These are phyloP conservation scores for Prosopocoilus inquinatus DNA, from an alignment of 2,888 invertebrate species.

Conservation along the genomic window DNA sequence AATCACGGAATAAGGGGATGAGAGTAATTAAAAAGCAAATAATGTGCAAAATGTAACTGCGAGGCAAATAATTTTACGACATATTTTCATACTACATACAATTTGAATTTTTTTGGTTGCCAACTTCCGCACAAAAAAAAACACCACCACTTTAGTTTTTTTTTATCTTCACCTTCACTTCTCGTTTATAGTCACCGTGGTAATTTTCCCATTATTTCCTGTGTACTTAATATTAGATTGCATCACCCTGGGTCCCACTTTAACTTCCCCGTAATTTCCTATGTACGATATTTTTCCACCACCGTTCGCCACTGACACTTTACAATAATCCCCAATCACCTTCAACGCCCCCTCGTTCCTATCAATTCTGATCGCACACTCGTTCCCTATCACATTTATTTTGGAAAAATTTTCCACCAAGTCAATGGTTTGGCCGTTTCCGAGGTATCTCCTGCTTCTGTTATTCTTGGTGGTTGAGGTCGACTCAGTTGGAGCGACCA, in stretches of 20 bases:
- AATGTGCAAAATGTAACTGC: no score
- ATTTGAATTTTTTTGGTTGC: no score
- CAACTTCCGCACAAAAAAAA: no score
- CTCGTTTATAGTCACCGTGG: background rate
- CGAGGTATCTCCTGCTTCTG: conserved; percentile 21
- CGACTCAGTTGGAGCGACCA: conserved; percentile 11
- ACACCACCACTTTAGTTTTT: no score
- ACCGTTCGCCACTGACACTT: conserved; percentile 21
- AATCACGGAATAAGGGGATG: no score
- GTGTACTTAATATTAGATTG: conserved; percentile 18
- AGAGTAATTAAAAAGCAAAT: no score
- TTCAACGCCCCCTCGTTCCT: conserved; percentile 26
- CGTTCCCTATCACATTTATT: conserved; percentile 25
- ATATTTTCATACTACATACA: no score
- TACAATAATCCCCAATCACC: conserved; percentile 27
- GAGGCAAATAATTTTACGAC: no score
- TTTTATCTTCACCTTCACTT: background rate
- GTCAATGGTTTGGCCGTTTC: conserved; percentile 20
- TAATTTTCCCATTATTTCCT: conserved; percentile 24
- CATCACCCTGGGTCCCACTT: conserved; percentile 20
- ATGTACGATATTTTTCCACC: conserved; percentile 25
- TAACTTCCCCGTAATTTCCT: conserved; percentile 27
- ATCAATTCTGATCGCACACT: conserved; percentile 23
- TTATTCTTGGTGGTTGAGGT: conserved; percentile 8
- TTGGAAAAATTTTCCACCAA: conserved; percentile 14